Base-by-base conservation (phyloP, 2,113 vertebrate genomes). In the Apodemus speciosus region DNA sequence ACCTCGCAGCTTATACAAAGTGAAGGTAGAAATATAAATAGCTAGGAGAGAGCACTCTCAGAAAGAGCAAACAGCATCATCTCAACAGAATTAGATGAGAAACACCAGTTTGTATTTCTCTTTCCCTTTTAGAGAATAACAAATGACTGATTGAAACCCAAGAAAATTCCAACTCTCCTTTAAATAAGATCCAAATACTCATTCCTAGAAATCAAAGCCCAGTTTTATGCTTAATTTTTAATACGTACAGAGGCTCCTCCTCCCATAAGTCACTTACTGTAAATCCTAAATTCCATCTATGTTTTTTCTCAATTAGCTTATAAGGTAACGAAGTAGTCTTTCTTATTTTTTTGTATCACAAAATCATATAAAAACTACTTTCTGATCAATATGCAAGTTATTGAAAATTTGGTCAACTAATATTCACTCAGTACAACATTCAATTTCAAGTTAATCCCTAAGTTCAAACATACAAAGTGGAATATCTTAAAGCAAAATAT, bases 371-470 rank as follows among this genome's bases (percentile, higher is more conserved):
- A 60, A 58, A 96, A 85, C 9, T 80, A 68, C n/a, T 81, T 93
- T 80, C 46, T 38, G 32, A 49, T 15, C 79, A 95, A 56, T 8
- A 85, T 88, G 49, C 30, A 95, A 94, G 85, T 87, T 79, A 86
- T 69, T 69, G 43, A 79, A 75, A 95, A 92, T 95, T 94, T 94
- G 97, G 95, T 97, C 92, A 97, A 97, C 93, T 56, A 88, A 75
- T 49, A 90, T n/a, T 62, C 38, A 71, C 76, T 62, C 16, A n/a
- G 43, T 72, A 43, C 40, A 88, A 43, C 71, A 90, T 88, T 93
- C 94, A 95, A 90, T 90, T 94, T 95, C 71, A 93, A 2, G 20
- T 68, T 56, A 93, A 95, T 88, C 71, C 85, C 60, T 92, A 73
- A 85, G 35, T 85, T 94, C 84, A 87, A 96, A 66, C 73, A 86